Conservation (phyloP, 2,113 vertebrate genomes). For the Conger conger region DNA sequence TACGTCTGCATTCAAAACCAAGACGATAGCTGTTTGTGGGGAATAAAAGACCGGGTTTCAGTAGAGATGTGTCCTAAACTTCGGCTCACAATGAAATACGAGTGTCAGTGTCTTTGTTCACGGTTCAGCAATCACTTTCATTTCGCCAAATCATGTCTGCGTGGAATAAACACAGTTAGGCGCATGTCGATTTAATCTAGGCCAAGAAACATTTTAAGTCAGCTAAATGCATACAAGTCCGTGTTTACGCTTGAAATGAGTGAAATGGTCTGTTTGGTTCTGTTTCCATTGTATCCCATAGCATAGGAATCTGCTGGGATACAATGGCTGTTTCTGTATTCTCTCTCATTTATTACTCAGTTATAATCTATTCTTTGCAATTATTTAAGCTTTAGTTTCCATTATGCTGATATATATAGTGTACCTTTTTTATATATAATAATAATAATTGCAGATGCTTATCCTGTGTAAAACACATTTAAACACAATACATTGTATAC, state of each 20-base stretch:
- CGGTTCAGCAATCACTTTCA: neutral
- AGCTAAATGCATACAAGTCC: neutral
- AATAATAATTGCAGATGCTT: neutral
- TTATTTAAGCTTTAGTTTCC: neutral
- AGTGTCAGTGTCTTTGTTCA: too few species aligned
- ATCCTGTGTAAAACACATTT: too few species aligned
- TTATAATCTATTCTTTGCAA: neutral
- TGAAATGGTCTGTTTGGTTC: too few species aligned
- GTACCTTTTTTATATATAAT: neutral
- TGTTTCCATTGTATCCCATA: too few species aligned
- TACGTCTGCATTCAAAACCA: neutral
- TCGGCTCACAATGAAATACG: neutral
- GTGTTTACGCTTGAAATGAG: neutral
- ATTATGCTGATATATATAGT: neutral
- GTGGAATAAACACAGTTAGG: neutral
- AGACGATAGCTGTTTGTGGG: neutral
- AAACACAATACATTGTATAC: neutral
- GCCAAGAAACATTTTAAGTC: neutral
- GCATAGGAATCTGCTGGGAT: neutral
- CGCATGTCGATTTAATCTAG: neutral
- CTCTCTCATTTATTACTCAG: neutral
- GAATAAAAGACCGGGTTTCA: neutral
- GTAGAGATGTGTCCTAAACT: neutral
- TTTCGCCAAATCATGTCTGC: neutral
- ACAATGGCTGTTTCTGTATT: neutral